Conservation (phyloP, 2,113 vertebrate species). For the Sebastes fasciatus region DNA sequence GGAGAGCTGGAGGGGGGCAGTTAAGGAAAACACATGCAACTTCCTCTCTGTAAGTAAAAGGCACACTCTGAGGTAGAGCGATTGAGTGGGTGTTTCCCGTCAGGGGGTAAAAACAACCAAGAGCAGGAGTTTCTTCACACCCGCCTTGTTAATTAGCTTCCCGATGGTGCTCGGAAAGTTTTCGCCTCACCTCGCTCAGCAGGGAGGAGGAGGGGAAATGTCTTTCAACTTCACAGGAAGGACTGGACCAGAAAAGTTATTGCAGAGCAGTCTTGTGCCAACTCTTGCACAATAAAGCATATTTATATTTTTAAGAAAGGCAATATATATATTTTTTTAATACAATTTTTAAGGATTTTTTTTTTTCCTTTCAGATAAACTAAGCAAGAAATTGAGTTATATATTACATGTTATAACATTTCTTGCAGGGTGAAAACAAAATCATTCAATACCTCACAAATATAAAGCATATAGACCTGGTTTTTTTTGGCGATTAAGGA, state of each 20-base stretch:
- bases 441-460: background rate
- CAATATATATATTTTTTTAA: too few species aligned
- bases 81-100: slow-evolving; percentile 67
- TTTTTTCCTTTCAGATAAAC: background rate
- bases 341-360: too few species aligned
- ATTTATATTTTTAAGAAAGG: background rate
- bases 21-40: slow-evolving; percentile 58
- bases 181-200: slow-evolving; percentile 67
- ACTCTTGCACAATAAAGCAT: slow-evolving; percentile 2
- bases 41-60: slow-evolving; percentile 74
- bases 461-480: background rate
- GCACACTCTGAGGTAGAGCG: slow-evolving; percentile 39
- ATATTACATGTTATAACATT: background rate
- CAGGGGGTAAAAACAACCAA: slow-evolving; percentile 78
- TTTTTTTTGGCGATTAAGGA: background rate
- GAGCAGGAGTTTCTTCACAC: slow-evolving; percentile 68
- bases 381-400: background rate
- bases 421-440: background rate
- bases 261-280: slow-evolving; percentile 28
- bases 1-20: background rate
- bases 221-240: slow-evolving; percentile 61
- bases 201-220: slow-evolving; percentile 51
- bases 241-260: slow-evolving; percentile 32
- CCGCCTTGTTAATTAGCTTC: slow-evolving; percentile 73
- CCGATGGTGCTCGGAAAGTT: slow-evolving; percentile 67